Evolutionary conservation across 37 sponge, comb jelly and placozoan genomes (phyloP).

Genomic region (Geodia barretti): DNA sequence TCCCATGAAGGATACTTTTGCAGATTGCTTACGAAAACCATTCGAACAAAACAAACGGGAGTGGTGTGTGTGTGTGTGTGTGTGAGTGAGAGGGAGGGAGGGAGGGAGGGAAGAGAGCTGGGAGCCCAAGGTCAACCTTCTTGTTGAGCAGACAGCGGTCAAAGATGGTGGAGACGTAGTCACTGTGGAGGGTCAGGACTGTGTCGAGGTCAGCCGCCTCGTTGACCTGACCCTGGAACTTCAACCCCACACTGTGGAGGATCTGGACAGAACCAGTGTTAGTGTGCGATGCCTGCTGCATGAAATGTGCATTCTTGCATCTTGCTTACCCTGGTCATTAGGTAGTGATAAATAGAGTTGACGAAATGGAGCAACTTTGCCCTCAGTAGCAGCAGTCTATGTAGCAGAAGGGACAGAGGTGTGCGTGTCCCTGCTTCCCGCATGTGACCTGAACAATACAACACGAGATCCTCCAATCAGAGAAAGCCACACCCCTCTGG

Average conservation of each 20-base stretch:
- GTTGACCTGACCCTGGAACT: slow-evolving; percentile 24
- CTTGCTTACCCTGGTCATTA: slow-evolving; percentile 59
- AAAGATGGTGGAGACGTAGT: slow-evolving; percentile 35
- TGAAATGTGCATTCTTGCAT: background rate
- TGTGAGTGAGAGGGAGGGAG: too few species aligned
- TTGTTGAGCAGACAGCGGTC: slow-evolving; percentile 68
- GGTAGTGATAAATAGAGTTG: slow-evolving; percentile 57
- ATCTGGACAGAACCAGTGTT: slow-evolving; percentile 22
- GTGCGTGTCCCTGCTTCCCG: background rate
- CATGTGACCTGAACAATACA: background rate
- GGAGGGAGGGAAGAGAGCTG: background rate
- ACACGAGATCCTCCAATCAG: background rate
- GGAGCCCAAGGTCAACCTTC: slow-evolving; percentile 18
- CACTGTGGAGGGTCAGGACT: slow-evolving; percentile 33
- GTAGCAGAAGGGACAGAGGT: slow-evolving; percentile 16
- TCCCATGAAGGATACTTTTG: too few species aligned
- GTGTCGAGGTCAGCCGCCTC: slow-evolving; percentile 52
- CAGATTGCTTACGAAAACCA: too few species aligned
- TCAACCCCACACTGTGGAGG: slow-evolving; percentile 59
- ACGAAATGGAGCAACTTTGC: slow-evolving; percentile 59
- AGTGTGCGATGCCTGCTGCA: background rate
- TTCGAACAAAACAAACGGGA: too few species aligned
- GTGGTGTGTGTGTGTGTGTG: too few species aligned
- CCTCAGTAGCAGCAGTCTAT: slow-evolving; percentile 44
- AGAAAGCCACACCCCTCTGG: background rate